phyloP scores from a whole-genome alignment of 2,888 invertebrate species.

The Priocnemis perturbator region DNA sequence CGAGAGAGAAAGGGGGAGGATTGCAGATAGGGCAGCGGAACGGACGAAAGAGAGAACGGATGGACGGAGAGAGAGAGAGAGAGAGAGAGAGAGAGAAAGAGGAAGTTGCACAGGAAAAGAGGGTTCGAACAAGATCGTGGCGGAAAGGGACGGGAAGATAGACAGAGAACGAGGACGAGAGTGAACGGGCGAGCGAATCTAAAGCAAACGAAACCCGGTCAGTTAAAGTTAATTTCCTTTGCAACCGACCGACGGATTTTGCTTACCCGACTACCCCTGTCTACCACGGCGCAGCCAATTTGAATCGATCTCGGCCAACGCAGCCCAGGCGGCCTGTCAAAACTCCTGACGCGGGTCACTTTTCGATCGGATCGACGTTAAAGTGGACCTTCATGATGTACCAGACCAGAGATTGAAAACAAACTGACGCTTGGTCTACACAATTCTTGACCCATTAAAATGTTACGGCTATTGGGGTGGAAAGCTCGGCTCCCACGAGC shows the following conservation, averaged over 20 bases:
- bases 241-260: constrained; percentile 29
- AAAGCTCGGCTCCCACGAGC: too few species aligned
- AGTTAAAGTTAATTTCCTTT: constrained; percentile 59
- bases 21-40: constrained; percentile 24
- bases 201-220: constrained; percentile 54
- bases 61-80: constrained; percentile 34
- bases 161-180: constrained; percentile 26
- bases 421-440: too few species aligned
- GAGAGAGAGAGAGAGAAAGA: constrained; percentile 30
- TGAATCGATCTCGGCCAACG: not conserved
- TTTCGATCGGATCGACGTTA: not conserved
- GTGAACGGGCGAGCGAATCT: constrained; percentile 39
- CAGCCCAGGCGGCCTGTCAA: not conserved
- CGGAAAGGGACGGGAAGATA: not conserved
- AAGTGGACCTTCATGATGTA: not conserved
- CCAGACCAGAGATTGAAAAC: not conserved
- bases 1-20: constrained; percentile 30
- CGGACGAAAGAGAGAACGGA: constrained; percentile 19
- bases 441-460: too few species aligned
- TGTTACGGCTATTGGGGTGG: too few species aligned
- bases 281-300: not conserved
- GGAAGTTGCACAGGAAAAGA: constrained; percentile 32
- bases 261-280: constrained; percentile 31
- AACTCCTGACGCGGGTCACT: not conserved
- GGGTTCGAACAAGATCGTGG: constrained; percentile 27